Evolutionary conservation across 1,140 invertebrate species (phyloP).

Genomic region (Glossosoma conforme): DNA sequence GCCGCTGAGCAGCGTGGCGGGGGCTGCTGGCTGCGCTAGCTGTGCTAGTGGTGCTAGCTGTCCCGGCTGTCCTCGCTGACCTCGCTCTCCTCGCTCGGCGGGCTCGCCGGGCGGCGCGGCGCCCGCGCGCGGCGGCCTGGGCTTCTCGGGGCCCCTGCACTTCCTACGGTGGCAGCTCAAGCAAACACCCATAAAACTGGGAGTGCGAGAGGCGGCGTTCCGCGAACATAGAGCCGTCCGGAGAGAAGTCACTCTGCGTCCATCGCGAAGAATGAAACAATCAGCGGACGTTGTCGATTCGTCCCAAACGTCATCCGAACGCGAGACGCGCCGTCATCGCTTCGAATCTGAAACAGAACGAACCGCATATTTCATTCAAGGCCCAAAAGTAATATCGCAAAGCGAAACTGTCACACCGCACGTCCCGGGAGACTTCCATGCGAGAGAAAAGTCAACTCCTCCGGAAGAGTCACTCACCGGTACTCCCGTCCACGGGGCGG

Average conservation of each 20-base stretch:
- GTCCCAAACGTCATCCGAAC: too few relatives aligned
- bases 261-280: too few relatives aligned
- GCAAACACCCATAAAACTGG: slow-evolving; percentile 50
- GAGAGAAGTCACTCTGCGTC: too few relatives aligned
- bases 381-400: slow-evolving; percentile 1
- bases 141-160: slow-evolving; percentile 46
- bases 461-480: slow-evolving; percentile 18
- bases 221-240: slow-evolving; percentile 39
- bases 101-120: slow-evolving; percentile 24
- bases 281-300: too few relatives aligned
- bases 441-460: slow-evolving; percentile 21
- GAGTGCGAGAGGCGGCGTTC: slow-evolving; percentile 39
- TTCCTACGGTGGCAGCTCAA: slow-evolving; percentile 50
- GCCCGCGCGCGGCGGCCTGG: slow-evolving; percentile 22
- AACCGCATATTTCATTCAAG: too few relatives aligned
- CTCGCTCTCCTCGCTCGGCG: too few relatives aligned
- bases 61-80: slow-evolving; percentile 44
- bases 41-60: slow-evolving; percentile 49
- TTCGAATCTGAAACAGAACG: too few relatives aligned
- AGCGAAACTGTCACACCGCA: slow-evolving; percentile 23
- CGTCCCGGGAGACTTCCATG: slow-evolving; percentile 19
- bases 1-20: slow-evolving; percentile 19
- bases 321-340: too few relatives aligned
- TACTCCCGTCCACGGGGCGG: slow-evolving; percentile 15
- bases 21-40: slow-evolving; percentile 44